These are phyloP conservation scores for Opisthograptis luteolata DNA, from an alignment of 2,888 invertebrate species.

Conservation along the genomic window DNA sequence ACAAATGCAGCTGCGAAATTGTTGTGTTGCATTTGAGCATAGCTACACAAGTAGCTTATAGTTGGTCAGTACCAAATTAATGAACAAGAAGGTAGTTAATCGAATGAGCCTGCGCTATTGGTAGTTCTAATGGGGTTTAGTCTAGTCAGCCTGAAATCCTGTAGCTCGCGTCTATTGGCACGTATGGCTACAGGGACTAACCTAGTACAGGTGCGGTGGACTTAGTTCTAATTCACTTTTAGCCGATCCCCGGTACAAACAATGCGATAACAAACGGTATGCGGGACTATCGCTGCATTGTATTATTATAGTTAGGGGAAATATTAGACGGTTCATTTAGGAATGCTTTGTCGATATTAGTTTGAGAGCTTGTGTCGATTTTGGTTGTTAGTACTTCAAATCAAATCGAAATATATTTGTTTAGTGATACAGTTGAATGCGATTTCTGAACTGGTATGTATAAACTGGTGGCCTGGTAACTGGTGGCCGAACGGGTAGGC, in stretches of 20 bases:
- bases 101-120: not conserved
- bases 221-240: conserved; percentile 62
- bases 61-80: not conserved
- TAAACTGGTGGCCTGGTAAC: too few species aligned
- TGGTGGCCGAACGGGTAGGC: too few species aligned
- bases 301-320: not conserved
- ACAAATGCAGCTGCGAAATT: too few species aligned
- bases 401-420: too few species aligned
- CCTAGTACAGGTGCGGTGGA: conserved; percentile 47
- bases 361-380: too few species aligned
- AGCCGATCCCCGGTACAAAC: conserved; percentile 27
- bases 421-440: too few species aligned
- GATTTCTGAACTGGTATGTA: too few species aligned
- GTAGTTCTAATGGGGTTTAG: not conserved
- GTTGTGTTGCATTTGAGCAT: too few species aligned
- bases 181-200: conserved; percentile 38
- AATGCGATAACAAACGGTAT: conserved; percentile 15
- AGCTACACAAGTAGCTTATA: too few species aligned
- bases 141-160: not conserved
- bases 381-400: too few species aligned
- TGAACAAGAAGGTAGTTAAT: not conserved
- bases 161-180: conserved; percentile 35
- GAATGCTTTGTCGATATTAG: not conserved
- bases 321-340: not conserved
- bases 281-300: conserved; percentile 12